Base-by-base conservation (phyloP, 2,888 invertebrate genomes). In the Noctua comes region DNA sequence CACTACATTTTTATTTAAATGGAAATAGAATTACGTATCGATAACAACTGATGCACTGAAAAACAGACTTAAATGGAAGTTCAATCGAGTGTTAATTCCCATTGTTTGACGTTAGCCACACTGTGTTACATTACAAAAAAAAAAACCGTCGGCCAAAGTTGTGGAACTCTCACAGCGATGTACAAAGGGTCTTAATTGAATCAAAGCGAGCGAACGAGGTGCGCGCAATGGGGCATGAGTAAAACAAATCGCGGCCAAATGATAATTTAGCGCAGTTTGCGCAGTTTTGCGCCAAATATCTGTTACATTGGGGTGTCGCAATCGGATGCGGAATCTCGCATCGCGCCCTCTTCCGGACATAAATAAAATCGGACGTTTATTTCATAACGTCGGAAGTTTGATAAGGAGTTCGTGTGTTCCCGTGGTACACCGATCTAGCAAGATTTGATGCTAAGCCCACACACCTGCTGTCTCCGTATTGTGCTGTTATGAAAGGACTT, bases 281-380 rank as follows among this genome's bases (percentile, higher is more conserved):
- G 24, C 76, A 76, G 68, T 80, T 80, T 76, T 88, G 92, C 91
- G 91, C 91, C 88, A 95, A 94, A 95, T 96, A 94, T 95, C 93
- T 93, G 92, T 92, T 94, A 92, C 93, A 92, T 91, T 93, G 92
- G 95, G 94, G 93, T 90, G 92, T 93, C 89, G 91, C 93, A 95
- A 95, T 95, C 94, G 92, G 92, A 91, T 92, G 91, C 91, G 91
- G 92, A 91, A 95, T 95, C 94, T 94, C 91, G 90, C 92, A 91
- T 91, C 92, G 92, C 93, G 90, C 95, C 94, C 95, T 94, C 93
- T 94, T 94, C 93, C 93, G 93, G 90, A 87, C 95, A 95, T 96
- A 95, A 96, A 96, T 96, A 96, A 93, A 92, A 94, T 95, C 91
- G 88, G 91, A 91, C 95, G 91, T 95, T 96, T 95, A 96, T 96